These are phyloP conservation scores for Anadara kagoshimensis DNA, from an alignment of 1,140 invertebrate genomes.

Conservation along the genomic window DNA sequence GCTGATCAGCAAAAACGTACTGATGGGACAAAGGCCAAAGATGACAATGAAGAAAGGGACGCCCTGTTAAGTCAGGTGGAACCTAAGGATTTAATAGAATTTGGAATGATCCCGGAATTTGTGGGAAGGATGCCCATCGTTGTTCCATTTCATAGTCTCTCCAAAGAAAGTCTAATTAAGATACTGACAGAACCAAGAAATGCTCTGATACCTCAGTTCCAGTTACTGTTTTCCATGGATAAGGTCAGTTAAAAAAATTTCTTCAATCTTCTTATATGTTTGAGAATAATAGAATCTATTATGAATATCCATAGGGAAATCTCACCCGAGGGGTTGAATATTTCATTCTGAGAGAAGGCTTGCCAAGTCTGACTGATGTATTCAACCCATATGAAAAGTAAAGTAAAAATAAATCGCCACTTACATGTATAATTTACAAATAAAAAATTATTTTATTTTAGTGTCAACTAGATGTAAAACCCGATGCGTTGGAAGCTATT, in stretches of 20 bases:
- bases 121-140: slow-evolving; percentile 88
- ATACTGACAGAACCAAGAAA: slow-evolving; percentile 98
- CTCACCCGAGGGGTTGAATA: too few relatives aligned
- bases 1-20: not conserved
- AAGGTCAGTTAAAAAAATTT: slow-evolving; percentile 75
- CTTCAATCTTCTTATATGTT: not conserved
- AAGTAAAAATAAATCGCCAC: not conserved
- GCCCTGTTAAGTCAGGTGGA: slow-evolving; percentile 92
- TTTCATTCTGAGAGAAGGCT: not conserved
- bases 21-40: slow-evolving; percentile 25
- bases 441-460: slow-evolving; percentile 71
- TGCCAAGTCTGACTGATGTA: not conserved
- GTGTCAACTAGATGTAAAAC: slow-evolving; percentile 91
- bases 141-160: slow-evolving; percentile 97
- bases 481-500: slow-evolving; percentile 91
- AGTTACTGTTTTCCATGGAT: slow-evolving; percentile 86
- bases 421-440: not conserved
- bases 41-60: slow-evolving; percentile 74
- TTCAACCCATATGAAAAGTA: not conserved
- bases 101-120: slow-evolving; percentile 89
- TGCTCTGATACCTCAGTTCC: slow-evolving; percentile 91
- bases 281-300: too few relatives aligned
- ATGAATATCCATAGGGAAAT: too few relatives aligned
- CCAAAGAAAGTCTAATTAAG: slow-evolving; percentile 91
- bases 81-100: slow-evolving; percentile 97